Base-by-base conservation (phyloP, 2,113 vertebrate species). In the Artemisiospiza belli region DNA sequence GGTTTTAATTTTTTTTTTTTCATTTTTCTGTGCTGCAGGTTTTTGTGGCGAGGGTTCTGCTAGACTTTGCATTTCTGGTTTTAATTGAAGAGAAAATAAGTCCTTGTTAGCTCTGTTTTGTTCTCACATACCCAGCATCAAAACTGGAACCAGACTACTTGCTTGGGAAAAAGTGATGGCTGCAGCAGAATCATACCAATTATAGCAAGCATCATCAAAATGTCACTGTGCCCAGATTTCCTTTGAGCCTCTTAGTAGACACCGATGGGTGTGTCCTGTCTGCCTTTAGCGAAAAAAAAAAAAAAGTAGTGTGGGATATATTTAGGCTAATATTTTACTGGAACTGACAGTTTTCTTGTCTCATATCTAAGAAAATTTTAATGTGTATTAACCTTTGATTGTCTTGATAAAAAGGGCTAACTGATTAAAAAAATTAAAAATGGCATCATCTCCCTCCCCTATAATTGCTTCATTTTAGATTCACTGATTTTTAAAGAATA, bases 401-500 rank as follows among this genome's bases (percentile, higher is more conserved):
- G 31, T 54, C 69, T 88, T 87, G 89, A 74, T 43, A 79, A 47
- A 92, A 95, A 86, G 15, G 49, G n/a, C 16, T 90, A 35, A 51
- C 19, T 96, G 55, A 86, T 91, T 90, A 94, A 95, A 72, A 18
- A 55, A 55, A 12, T 12, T 31, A 8, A 31, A 55, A 90, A 66
- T 33, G 14, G 33, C 5, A 31, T 55, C 0, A 77, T 82, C 62
- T 94, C n/a, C 27, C 51, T 95, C 64, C 66, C 67, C 22, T 49
- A 15, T 30, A 69, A 79, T 68, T 87, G 61, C 52, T 95, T 12
- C 64, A 61, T 91, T 91, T 92, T 90, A 58, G 44, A 63, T 93
- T 96, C 19, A 94, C 79, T 95, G 63, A 74, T 66, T 54, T 83
- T 96, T 93, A 28, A 95, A 84, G 95, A 74, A 66, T 95, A 78